Evolutionary conservation across 1,140 invertebrate genomes (phyloP).

Genomic region (Chrysoperla carnea): DNA sequence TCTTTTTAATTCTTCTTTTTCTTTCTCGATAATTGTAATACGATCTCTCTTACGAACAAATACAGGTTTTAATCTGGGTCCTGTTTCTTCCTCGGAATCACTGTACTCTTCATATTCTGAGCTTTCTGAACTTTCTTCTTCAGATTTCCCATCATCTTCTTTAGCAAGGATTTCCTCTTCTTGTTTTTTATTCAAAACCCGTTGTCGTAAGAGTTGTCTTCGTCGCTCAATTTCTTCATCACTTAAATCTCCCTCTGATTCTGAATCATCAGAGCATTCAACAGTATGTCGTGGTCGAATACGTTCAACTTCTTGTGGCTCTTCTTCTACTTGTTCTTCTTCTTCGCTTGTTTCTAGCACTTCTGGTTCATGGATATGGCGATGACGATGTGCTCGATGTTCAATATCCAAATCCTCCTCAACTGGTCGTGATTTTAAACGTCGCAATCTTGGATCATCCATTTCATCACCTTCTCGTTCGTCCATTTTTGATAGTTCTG

Average conservation of each 20-base stretch:
- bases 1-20: slow-evolving; percentile 69
- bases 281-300: slow-evolving; percentile 20
- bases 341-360: slow-evolving; percentile 50
- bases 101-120: slow-evolving; percentile 67
- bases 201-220: slow-evolving; percentile 42
- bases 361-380: slow-evolving; percentile 52
- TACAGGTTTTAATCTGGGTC: slow-evolving; percentile 85
- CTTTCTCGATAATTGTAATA: slow-evolving; percentile 87
- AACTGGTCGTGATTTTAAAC: slow-evolving; percentile 37
- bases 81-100: slow-evolving; percentile 74
- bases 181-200: slow-evolving; percentile 48
- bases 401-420: slow-evolving; percentile 34
- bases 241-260: slow-evolving; percentile 46
- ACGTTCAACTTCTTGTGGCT: slow-evolving; percentile 39
- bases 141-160: slow-evolving; percentile 58
- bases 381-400: slow-evolving; percentile 27
- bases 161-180: slow-evolving; percentile 37
- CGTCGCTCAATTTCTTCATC: slow-evolving; percentile 70
- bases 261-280: slow-evolving; percentile 42
- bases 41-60: slow-evolving; percentile 91
- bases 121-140: slow-evolving; percentile 52
- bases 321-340: slow-evolving; percentile 43
- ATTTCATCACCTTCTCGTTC: slow-evolving; percentile 33
- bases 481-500: slow-evolving; percentile 8
- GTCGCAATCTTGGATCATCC: slow-evolving; percentile 59